Evolutionary conservation across 1,140 invertebrate species (phyloP).

Genomic region (Drosophila oshimai): DNA sequence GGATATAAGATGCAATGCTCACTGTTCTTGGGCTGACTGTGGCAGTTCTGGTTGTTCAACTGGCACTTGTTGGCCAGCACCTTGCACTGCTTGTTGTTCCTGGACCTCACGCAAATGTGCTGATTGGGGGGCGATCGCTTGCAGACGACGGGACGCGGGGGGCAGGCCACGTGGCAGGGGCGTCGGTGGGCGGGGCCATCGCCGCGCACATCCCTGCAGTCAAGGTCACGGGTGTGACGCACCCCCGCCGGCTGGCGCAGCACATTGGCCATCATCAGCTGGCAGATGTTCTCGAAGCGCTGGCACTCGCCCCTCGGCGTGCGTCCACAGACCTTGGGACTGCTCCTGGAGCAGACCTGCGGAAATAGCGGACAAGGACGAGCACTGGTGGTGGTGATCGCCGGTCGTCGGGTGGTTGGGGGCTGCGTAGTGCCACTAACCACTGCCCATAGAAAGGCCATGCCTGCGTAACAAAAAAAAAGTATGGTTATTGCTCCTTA

Average conservation of each 20-base stretch:
- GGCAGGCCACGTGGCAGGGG: slow-evolving; percentile 40
- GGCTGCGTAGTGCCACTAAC: not conserved
- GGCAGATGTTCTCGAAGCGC: slow-evolving; percentile 54
- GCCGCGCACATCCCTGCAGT: slow-evolving; percentile 35
- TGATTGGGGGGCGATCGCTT: not conserved
- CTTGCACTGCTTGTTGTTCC: slow-evolving; percentile 40
- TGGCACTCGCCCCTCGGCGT: slow-evolving; percentile 39
- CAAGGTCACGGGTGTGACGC: slow-evolving; percentile 35
- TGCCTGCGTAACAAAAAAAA: not conserved
- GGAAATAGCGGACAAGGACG: slow-evolving; percentile 24
- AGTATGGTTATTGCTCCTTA: too few relatives aligned
- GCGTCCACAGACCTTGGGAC: slow-evolving; percentile 51
- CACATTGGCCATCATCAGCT: slow-evolving; percentile 22
- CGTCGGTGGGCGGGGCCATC: slow-evolving; percentile 12
- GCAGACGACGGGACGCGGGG: slow-evolving; percentile 25
- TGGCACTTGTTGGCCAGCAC: slow-evolving; percentile 55
- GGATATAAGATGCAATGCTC: slow-evolving; percentile 13
- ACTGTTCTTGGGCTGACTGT: slow-evolving; percentile 50
- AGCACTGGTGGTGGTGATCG: not conserved
- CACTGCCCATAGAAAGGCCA: not conserved
- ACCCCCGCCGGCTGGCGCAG: not conserved
- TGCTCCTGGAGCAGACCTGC: slow-evolving; percentile 25
- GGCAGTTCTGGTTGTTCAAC: slow-evolving; percentile 56
- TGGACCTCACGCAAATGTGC: slow-evolving; percentile 50
- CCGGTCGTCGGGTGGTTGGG: not conserved